These are phyloP conservation scores for Ictalurus punctatus DNA, from an alignment of 2,113 vertebrate species.

Conservation along the genomic window DNA sequence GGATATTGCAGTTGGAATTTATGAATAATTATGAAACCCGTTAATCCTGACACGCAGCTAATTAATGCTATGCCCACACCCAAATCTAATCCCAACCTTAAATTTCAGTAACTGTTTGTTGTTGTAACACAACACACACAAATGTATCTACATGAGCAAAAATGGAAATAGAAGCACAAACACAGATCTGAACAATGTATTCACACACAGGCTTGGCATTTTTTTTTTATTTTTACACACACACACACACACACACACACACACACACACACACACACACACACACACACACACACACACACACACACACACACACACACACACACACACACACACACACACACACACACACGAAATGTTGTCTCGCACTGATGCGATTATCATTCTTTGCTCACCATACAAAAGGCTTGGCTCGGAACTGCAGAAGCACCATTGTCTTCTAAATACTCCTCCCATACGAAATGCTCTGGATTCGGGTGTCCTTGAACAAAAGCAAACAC, in stretches of 20 bases:
- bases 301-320: neutral
- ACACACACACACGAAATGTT: neutral
- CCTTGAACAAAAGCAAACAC: constrained; percentile 66
- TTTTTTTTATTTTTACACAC: neutral
- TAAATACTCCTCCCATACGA: constrained; percentile 84
- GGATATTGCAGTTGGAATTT: neutral
- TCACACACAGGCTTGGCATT: neutral
- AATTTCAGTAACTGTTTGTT: neutral
- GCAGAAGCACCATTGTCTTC: constrained; percentile 77
- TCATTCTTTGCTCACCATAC: constrained; percentile 69
- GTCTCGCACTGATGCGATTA: neutral
- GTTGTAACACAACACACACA: neutral
- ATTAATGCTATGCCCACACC: neutral
- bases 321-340: neutral
- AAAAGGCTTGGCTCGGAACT: constrained; percentile 78
- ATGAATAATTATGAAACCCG: constrained; percentile 10
- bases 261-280: too few species aligned
- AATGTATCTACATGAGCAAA: neutral
- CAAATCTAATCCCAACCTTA: neutral
- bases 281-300: neutral
- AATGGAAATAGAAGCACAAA: neutral
- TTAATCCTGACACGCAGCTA: neutral
- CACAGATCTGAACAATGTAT: neutral
- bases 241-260: neutral
- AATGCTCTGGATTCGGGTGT: constrained; percentile 77